These are phyloP conservation scores for Hypsopygia costalis DNA, from an alignment of 2,888 invertebrate genomes.

Conservation along the genomic window DNA sequence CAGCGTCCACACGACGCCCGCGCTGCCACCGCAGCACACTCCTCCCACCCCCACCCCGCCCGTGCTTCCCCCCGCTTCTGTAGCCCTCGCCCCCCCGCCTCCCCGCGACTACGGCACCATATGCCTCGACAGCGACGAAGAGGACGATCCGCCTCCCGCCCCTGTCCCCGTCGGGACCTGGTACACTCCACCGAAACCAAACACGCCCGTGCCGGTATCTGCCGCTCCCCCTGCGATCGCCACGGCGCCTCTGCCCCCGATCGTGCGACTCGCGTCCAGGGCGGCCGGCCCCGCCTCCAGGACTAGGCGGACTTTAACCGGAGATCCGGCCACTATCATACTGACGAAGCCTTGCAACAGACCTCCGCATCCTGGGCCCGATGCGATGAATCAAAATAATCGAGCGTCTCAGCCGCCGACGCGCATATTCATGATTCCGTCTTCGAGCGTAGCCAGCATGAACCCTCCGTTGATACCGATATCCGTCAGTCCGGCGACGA, in stretches of 20 bases:
- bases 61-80: not conserved
- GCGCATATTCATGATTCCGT: not conserved
- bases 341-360: not conserved
- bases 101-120: conserved; percentile 30
- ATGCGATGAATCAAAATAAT: too few relatives aligned
- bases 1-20: not conserved
- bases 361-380: too few relatives aligned
- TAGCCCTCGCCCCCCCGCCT: conserved; percentile 1
- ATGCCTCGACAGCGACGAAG: conserved; percentile 64
- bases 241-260: not conserved
- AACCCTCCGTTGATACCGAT: not conserved
- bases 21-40: conserved; percentile 18
- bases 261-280: not conserved
- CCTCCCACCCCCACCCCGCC: not conserved
- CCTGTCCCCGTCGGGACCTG: not conserved
- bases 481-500: not conserved
- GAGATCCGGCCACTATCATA: not conserved
- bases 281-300: not conserved
- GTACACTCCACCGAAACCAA: not conserved
- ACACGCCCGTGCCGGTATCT: not conserved
- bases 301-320: not conserved
- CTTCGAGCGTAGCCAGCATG: not conserved
- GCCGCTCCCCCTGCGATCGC: not conserved
- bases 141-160: conserved; percentile 26
- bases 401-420: too few relatives aligned